Percentiles rank a stretch among this genome's conserved stretches.
Evolutionary conservation across 2,113 vertebrate species (phyloP).

Genomic region (Typhlomys cinereus): DNA sequence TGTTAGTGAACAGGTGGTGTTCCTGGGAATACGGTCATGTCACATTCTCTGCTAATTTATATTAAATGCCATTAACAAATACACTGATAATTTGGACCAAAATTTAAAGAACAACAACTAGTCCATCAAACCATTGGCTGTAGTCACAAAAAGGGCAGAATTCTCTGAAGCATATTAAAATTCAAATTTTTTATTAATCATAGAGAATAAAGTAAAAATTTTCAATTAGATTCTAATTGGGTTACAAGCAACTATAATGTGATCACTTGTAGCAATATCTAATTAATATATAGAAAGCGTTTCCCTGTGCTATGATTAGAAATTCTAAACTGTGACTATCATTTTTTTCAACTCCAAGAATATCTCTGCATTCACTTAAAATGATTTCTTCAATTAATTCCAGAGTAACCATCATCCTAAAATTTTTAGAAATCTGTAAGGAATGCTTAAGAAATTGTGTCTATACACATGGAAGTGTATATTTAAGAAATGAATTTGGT

Average conservation of each 20-base stretch:
- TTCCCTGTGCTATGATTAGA: conserved; percentile 6
- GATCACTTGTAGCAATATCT: no score
- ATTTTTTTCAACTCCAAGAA: conserved; percentile 42
- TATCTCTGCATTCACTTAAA: conserved; percentile 64
- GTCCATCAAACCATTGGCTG: background rate
- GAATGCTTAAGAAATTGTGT: conserved; percentile 66
- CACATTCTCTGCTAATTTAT: background rate
- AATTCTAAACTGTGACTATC: conserved; percentile 11
- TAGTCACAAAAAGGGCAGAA: background rate
- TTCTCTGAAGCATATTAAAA: conserved; percentile 25
- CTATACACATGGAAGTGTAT: conserved; percentile 23
- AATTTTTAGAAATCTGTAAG: conserved; percentile 71
- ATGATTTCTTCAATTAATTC: conserved; percentile 81
- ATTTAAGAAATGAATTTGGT: conserved; percentile 57
- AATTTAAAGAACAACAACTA: conserved; percentile 21
- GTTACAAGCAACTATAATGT: background rate
- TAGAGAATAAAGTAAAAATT: background rate
- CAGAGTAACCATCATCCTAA: conserved; percentile 51
- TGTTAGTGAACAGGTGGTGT: background rate
- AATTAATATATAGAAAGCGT: background rate
- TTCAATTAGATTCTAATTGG: conserved; percentile 41
- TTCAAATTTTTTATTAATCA: background rate
- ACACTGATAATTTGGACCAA: conserved; percentile 5
- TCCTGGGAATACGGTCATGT: background rate
- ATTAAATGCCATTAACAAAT: conserved; percentile 41